phyloP scores from a whole-genome alignment of 1,140 invertebrate species.

The Steinernema feltiae region DNA sequence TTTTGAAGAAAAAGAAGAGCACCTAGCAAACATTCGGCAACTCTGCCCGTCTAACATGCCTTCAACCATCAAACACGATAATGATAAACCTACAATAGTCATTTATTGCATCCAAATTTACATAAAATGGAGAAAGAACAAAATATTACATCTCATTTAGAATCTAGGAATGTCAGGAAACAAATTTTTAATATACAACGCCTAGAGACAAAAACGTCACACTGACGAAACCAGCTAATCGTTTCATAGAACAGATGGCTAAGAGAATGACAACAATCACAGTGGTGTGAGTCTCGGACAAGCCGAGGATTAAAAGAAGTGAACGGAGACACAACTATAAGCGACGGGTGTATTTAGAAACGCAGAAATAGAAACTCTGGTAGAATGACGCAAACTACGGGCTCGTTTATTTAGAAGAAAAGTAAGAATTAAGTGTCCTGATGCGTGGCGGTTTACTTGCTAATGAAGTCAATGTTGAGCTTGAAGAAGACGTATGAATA shows the following conservation, averaged over 20 bases:
- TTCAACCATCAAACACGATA: too few relatives aligned
- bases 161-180: constrained; percentile 60
- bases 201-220: constrained; percentile 4
- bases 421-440: neutral
- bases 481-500: constrained; percentile 58
- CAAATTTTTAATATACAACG: constrained; percentile 3
- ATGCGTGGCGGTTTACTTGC: neutral
- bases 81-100: too few relatives aligned
- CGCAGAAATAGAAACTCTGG: neutral
- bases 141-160: neutral
- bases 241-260: constrained; percentile 4
- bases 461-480: constrained; percentile 54
- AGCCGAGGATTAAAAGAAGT: neutral
- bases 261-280: neutral
- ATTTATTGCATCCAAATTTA: constrained; percentile 13
- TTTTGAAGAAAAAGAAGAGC: too few relatives aligned
- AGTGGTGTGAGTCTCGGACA: too few relatives aligned
- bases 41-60: too few relatives aligned
- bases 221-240: constrained; percentile 2
- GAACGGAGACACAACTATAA: neutral
- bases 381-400: neutral
- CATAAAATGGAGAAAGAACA: neutral
- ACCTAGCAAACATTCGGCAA: too few relatives aligned
- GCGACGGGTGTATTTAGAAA: neutral
- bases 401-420: too few relatives aligned